phyloP scores from a whole-genome alignment of 2,113 vertebrate genomes.

The Zosterops borbonicus region DNA sequence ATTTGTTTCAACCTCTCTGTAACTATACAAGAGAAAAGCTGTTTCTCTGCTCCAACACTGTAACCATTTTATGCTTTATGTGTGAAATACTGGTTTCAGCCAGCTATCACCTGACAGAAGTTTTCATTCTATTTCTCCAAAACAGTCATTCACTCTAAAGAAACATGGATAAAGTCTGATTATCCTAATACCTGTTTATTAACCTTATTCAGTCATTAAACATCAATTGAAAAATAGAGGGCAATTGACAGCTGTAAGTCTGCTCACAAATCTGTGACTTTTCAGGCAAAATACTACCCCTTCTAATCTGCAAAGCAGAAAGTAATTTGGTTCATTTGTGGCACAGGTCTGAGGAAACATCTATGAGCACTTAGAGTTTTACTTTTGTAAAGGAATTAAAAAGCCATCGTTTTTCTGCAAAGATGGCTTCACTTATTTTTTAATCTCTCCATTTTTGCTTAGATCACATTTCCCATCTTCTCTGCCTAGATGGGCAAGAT shows the following conservation, averaged over 20 bases:
- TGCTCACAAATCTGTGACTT: not conserved
- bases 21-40: not conserved
- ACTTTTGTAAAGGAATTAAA: not conserved
- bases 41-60: not conserved
- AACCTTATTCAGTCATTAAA: not conserved
- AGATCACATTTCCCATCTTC: not conserved
- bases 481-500: not conserved
- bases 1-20: not conserved
- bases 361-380: not conserved
- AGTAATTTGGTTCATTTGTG: not conserved
- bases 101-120: not conserved
- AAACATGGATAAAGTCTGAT: not conserved
- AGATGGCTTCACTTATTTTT: not conserved
- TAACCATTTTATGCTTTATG: not conserved
- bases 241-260: not conserved
- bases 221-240: not conserved
- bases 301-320: not conserved
- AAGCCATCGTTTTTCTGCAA: not conserved
- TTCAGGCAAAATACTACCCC: not conserved
- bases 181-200: not conserved
- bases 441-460: not conserved
- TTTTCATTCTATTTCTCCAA: not conserved
- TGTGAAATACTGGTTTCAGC: not conserved
- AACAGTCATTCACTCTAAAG: not conserved
- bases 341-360: not conserved